Conservation (phyloP, 2,797 vertebrate species). For the Pampus argenteus region DNA sequence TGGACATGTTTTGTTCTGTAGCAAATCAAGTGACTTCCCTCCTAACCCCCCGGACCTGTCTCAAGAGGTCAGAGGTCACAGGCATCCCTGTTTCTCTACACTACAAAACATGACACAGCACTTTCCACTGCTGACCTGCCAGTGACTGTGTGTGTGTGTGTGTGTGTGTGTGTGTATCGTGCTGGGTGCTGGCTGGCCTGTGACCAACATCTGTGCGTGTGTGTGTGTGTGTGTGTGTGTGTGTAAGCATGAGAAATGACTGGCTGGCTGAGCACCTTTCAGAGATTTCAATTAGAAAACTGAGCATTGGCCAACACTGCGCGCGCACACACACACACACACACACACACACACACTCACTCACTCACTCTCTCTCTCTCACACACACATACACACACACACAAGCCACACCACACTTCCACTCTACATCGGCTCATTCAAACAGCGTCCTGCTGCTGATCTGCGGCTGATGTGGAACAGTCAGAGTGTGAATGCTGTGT, state of each 20-base stretch:
- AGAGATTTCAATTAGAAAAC: constrained; percentile 38
- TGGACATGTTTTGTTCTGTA: not conserved
- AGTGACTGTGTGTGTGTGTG: constrained; percentile 9
- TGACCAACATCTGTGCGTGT: constrained; percentile 10
- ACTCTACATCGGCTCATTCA: constrained; percentile 1
- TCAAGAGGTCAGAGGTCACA: constrained; percentile 14
- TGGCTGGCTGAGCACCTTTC: constrained; percentile 10
- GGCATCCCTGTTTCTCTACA: not conserved
- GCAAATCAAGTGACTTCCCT: not conserved
- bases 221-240: constrained; percentile 16
- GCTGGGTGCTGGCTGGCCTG: constrained; percentile 12
- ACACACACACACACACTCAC: not conserved
- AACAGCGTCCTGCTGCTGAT: constrained; percentile 7
- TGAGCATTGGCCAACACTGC: constrained; percentile 10
- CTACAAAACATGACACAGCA: constrained; percentile 17
- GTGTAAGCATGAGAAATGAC: constrained; percentile 9
- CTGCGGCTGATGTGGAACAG: constrained; percentile 6
- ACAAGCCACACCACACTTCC: constrained; percentile 5
- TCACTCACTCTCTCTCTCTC: not conserved
- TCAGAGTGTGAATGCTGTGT: not conserved
- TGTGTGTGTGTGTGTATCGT: constrained; percentile 1
- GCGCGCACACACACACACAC: constrained; percentile 1
- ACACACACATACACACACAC: constrained; percentile 9
- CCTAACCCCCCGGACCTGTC: too few species aligned
- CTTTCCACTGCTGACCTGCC: constrained; percentile 3